Conservation (phyloP, 2,888 invertebrate genomes). For the Pseudococcus jackbeardsleyi region DNA sequence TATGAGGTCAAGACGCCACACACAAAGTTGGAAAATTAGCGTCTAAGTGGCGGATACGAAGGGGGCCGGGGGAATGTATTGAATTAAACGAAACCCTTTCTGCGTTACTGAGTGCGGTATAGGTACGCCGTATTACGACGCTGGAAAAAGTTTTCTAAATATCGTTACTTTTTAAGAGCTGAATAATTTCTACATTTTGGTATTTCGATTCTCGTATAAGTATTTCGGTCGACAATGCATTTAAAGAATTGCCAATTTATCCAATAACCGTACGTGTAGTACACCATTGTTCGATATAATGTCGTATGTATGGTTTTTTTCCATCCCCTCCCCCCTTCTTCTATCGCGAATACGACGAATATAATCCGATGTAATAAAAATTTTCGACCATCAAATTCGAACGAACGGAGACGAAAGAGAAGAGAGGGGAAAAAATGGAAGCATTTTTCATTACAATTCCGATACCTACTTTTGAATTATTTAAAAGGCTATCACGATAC, state of each 20-base stretch:
- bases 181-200: slow-evolving; percentile 56
- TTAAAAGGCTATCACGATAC: slow-evolving; percentile 53
- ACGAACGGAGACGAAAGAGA: too few species aligned
- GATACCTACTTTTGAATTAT: slow-evolving; percentile 48
- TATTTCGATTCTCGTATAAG: slow-evolving; percentile 47
- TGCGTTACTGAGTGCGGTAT: neutral
- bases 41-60: neutral
- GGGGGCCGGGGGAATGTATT: neutral
- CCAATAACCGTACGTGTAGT: slow-evolving; percentile 34
- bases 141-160: slow-evolving; percentile 53
- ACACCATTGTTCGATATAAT: slow-evolving; percentile 25
- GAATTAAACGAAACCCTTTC: slow-evolving; percentile 47
- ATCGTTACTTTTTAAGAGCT: slow-evolving; percentile 57
- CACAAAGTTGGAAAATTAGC: slow-evolving; percentile 39
- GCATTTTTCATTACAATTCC: slow-evolving; percentile 18
- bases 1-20: slow-evolving; percentile 17
- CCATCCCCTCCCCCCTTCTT: neutral
- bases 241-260: slow-evolving; percentile 55
- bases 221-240: slow-evolving; percentile 42
- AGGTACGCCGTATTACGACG: neutral
- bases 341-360: neutral
- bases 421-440: neutral
- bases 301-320: slow-evolving; percentile 4
- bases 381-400: slow-evolving; percentile 9
- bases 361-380: slow-evolving; percentile 16